These are phyloP conservation scores for Labrus mixtus DNA, from an alignment of 2,113 vertebrate genomes.

Conservation along the genomic window DNA sequence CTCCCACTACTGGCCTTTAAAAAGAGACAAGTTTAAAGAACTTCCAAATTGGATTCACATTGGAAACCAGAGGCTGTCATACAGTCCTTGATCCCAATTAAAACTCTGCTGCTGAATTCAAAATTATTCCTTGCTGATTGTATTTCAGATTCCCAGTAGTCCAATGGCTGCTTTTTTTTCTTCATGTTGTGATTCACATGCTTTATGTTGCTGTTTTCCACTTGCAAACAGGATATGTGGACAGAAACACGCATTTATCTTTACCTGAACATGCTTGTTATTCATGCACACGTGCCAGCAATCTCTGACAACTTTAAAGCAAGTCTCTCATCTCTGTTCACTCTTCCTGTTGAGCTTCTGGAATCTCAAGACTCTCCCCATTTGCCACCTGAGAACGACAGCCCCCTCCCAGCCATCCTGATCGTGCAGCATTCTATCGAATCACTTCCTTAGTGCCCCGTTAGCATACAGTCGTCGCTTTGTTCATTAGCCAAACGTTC, in stretches of 20 bases:
- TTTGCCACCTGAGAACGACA: constrained; percentile 37
- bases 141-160: too few relatives aligned
- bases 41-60: not conserved
- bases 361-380: constrained; percentile 15
- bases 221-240: not conserved
- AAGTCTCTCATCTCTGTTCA: constrained; percentile 10
- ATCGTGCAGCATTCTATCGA: constrained; percentile 29
- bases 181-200: constrained; percentile 8
- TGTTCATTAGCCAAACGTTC: constrained; percentile 72
- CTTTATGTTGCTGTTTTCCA: not conserved
- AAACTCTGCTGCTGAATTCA: too few relatives aligned
- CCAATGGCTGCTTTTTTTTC: too few relatives aligned
- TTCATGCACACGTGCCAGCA: constrained; percentile 26
- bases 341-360: constrained; percentile 9
- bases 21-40: not conserved
- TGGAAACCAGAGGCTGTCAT: too few relatives aligned
- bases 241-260: not conserved
- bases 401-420: constrained; percentile 18
- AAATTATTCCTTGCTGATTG: too few relatives aligned
- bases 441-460: constrained; percentile 46
- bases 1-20: not conserved
- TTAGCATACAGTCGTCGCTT: constrained; percentile 66
- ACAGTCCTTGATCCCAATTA: too few relatives aligned
- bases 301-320: constrained; percentile 18
- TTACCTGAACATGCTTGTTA: constrained; percentile 2